These are phyloP conservation scores for Aspidiotus destructor DNA, from an alignment of 2,888 invertebrate species.

Conservation along the genomic window DNA sequence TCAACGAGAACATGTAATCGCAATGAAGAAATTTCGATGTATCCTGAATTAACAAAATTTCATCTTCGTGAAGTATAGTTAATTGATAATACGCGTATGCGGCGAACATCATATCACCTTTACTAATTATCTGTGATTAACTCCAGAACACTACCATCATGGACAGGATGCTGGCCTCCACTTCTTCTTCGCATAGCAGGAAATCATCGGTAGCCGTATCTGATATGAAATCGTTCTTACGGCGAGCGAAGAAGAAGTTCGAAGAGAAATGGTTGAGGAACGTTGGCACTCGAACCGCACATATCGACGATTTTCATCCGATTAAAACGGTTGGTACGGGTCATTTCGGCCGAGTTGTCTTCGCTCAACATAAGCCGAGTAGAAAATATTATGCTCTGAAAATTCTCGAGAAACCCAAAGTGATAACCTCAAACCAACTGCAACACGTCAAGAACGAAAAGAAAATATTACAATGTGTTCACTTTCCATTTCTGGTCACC, in stretches of 20 bases:
- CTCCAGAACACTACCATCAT: not conserved
- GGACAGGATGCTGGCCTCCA: conserved; percentile 23
- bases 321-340: conserved; percentile 28
- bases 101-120: too few relatives aligned
- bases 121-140: too few relatives aligned
- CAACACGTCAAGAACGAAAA: conserved; percentile 30
- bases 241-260: conserved; percentile 24
- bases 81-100: too few relatives aligned
- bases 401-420: conserved; percentile 20
- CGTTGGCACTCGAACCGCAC: not conserved
- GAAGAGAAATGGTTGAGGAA: conserved; percentile 25
- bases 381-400: conserved; percentile 29
- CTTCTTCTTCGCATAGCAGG: conserved; percentile 26
- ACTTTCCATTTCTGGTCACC: conserved; percentile 24
- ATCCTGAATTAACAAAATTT: too few relatives aligned
- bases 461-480: conserved; percentile 24
- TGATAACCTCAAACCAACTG: conserved; percentile 24
- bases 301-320: conserved; percentile 18
- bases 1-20: too few relatives aligned
- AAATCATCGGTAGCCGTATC: conserved; percentile 9
- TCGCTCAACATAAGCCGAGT: conserved; percentile 22
- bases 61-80: too few relatives aligned
- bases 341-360: conserved; percentile 22
- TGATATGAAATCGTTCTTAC: conserved; percentile 22
- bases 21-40: too few relatives aligned